Base-by-base conservation (phyloP, 2,888 invertebrate species). In the Pharmacophagus antenor region DNA sequence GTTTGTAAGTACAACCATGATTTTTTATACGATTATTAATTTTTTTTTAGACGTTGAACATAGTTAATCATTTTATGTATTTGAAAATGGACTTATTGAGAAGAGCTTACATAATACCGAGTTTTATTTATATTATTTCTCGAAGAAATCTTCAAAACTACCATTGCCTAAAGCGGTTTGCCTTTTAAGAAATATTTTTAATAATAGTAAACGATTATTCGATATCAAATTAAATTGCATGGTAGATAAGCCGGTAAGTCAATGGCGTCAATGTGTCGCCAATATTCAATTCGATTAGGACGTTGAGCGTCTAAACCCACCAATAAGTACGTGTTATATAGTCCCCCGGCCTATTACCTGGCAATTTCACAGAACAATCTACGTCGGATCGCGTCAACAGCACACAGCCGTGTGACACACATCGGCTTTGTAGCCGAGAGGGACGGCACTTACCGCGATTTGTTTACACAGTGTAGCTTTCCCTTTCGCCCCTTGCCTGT, bases 341-440 rank as follows among this genome's bases (percentile, higher is more conserved):
- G 88, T 83, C 84, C 82, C 82, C 80, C 82, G 80, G 87, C 87
- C 88, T 90, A 90, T 89, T 90, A 90, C 90, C 90, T 90, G 89
- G 86, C 88, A 89, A 90, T 89, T 89, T 89, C 88, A 88, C 88
- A 86, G 89, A 88, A 88, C 87, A 88, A 88, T 87, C 86, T 85
- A 87, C 87, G 80, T 84, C 78, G 82, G 80, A 77, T 80, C 81
- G 82, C 77, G 82, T 76, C 82, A 77, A 83, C 83, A 76, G 84
- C 88, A 88, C 88, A 88, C 88, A 85, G 72, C 76, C 72, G 79
- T 77, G 79, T 79, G 84, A 84, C 85, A 83, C 82, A 85, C 85
- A 85, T 81, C 77, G 74, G 79, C 82, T 80, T 81, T 80, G 80
- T 79, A 76, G 70, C 78, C 65, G 89, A 88, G 80, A 80, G 85